Evolutionary conservation across 2,888 invertebrate genomes (phyloP).

Genomic region (Hypselothyrea guttata): DNA sequence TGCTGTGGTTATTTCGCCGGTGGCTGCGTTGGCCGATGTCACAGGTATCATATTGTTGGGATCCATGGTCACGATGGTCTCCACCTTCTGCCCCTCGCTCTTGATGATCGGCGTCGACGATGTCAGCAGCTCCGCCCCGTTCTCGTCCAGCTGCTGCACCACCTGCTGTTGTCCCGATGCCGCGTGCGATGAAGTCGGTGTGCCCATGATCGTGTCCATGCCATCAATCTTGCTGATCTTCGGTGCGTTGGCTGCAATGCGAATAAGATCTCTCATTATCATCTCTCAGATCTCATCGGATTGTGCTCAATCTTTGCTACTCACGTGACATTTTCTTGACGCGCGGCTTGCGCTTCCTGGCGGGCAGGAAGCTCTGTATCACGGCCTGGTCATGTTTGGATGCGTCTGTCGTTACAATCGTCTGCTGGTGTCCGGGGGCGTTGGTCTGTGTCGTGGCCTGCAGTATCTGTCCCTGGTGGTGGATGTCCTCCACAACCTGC

Average conservation of each 20-base stretch:
- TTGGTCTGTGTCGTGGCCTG: conserved; percentile 78
- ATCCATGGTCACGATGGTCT: conserved; percentile 80
- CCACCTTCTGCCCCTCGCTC: conserved; percentile 79
- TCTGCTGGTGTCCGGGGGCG: conserved; percentile 78
- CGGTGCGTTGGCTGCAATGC: conserved; percentile 75
- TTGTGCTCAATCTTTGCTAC: no score
- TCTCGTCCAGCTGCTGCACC: conserved; percentile 70
- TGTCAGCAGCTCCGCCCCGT: conserved; percentile 74
- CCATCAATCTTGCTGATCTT: conserved; percentile 81
- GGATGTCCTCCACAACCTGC: conserved; percentile 82
- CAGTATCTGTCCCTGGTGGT: conserved; percentile 80
- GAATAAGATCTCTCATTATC: background rate
- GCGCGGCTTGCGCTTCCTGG: conserved; percentile 84
- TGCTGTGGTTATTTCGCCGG: conserved; percentile 66
- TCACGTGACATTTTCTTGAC: conserved; percentile 83
- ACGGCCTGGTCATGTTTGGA: conserved; percentile 79
- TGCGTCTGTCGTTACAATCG: conserved; percentile 81
- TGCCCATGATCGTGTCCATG: conserved; percentile 81
- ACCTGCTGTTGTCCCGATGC: conserved; percentile 58
- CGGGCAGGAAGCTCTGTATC: conserved; percentile 83
- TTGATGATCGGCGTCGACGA: conserved; percentile 80
- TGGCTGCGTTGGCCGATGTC: conserved; percentile 63
- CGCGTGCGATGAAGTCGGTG: conserved; percentile 77
- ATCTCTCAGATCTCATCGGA: background rate
- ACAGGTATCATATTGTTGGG: conserved; percentile 77